Evolutionary conservation across 2,797 vertebrate genomes (phyloP), one percentile per base, ranked within the genome.

Genomic region (Arnoldichthys spilopterus): DNA sequence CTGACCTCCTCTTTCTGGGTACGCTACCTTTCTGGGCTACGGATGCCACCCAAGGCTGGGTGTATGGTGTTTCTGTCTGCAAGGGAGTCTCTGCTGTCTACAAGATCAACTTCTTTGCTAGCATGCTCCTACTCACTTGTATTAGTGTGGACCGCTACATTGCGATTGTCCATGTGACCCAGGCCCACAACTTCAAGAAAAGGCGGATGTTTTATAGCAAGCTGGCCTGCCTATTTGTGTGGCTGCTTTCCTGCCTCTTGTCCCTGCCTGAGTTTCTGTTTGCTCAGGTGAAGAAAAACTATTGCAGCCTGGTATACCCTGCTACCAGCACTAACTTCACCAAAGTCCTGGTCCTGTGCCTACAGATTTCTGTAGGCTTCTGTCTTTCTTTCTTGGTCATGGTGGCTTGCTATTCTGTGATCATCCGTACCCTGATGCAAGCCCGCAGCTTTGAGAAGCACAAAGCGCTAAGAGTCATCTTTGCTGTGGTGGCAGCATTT

Each of bases 71-170:
- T 26, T 5, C 58, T 20, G 40, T 93, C 78, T 98, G 97, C 89
- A 96, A 95, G 85, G 45, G 91, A 0, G 92, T 97, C 45, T 94
- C 90, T 0, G 92, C 94, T 3, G 79, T 92, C 81, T 97, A 97
- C 76, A 97, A 95, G 88, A 92, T 97, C 89, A 98, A 97, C 86
- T 96, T 98, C 87, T 98, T 96, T 40, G 90, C 96, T 87, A 94
- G 95, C 79, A 94, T 94, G 93, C 86, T 98, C 32, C 89, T 98
- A 54, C 94, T 98, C 74, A 96, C 92, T 32, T 96, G 95, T 87
- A 95, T 98, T 79, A 97, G 97, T 0, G 92, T 96, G 75, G 96
- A 97, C 88, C 94, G 97, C 69, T 98, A 97, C 85, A 90, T 96
- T 1, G 94, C 92, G 3, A 92, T 98, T 0, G 96, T 94, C 0